Conservation (phyloP, 1,140 invertebrate species). For the Heliconius congener region DNA sequence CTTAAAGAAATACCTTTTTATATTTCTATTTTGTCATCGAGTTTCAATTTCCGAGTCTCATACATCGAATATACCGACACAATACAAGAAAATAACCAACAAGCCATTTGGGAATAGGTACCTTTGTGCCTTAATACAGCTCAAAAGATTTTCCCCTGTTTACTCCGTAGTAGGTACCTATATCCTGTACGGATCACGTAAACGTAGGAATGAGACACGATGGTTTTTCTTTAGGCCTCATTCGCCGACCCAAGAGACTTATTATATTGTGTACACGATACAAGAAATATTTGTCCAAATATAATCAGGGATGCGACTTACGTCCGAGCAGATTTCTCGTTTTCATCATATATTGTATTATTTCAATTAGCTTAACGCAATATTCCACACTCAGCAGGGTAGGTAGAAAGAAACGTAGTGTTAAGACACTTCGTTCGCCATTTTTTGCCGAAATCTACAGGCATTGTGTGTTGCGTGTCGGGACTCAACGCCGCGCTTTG, state of each 20-base stretch:
- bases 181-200: constrained; percentile 68
- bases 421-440: too few species aligned
- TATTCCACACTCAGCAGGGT: too few species aligned
- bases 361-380: neutral
- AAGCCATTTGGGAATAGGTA: constrained; percentile 67
- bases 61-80: constrained; percentile 52
- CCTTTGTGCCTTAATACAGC: constrained; percentile 70
- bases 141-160: constrained; percentile 74
- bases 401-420: too few species aligned
- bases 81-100: constrained; percentile 66
- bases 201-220: constrained; percentile 65
- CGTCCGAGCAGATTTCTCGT: constrained; percentile 71
- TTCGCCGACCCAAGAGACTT: constrained; percentile 75
- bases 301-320: constrained; percentile 75
- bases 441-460: too few species aligned
- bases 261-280: constrained; percentile 76
- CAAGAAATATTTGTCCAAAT: constrained; percentile 77
- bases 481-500: too few species aligned
- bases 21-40: constrained; percentile 51
- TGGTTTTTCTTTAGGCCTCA: constrained; percentile 72
- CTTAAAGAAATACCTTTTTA: constrained; percentile 38
- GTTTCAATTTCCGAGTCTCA: constrained; percentile 61
- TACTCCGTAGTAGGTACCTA: constrained; percentile 57
- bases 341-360: constrained; percentile 63
- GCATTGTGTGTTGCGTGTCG: too few species aligned